Evolutionary conservation across 53 echinoderm and acorn worm genomes (phyloP), one percentile per base, ranked within the genome.

Genomic region (Crossaster papposus): DNA sequence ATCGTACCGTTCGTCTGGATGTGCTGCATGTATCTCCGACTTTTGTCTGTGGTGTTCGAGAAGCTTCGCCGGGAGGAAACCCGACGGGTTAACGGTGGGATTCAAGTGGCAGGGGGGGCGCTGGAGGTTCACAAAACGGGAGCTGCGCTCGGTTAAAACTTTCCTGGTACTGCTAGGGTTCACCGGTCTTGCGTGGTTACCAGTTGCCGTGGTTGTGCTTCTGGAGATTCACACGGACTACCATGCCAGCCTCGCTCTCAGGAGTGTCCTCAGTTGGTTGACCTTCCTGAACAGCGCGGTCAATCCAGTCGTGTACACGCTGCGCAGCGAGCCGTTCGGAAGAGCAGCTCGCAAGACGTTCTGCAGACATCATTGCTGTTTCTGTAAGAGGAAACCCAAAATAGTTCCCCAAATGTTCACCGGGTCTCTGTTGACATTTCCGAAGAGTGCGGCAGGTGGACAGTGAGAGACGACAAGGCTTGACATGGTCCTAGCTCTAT

Each of bases 241-340:
- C 79, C 58, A 77, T 7, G 88, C 93, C 9, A 91, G 91, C 30
- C 93, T 93, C 38, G 83, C 81, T 0, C 82, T 91, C 15, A 88
- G 93, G 30, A 91, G 91, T 14, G 71, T 93, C 18, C 80, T 93
- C 30, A 93, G 93, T 63, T 91, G 91, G 93, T 65, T 93, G 13
- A 93, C 93, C 17, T 93, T 91, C 65, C 78, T 91, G 63, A 93
- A 93, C 91, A 93, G 93, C 80, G 91, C 91, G 35, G 93, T 81
- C 53, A 93, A 93, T 11, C 93, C 93, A 1, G 83, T 93, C 70
- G 91, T 93, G 65, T 93, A 93, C 80, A 64, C 91, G 6, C 83
- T 93, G 12, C 93, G 93, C 17, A 91, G 91, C 44, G 91, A 91
- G 28, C 80, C 79, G n/a, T 93, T 93, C 71, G 89, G 88, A 18